A percentile compares a stretch with the other conserved stretches of the same genome.
Conservation (phyloP, 2,797 vertebrate species). For the Danio albolineatus region DNA sequence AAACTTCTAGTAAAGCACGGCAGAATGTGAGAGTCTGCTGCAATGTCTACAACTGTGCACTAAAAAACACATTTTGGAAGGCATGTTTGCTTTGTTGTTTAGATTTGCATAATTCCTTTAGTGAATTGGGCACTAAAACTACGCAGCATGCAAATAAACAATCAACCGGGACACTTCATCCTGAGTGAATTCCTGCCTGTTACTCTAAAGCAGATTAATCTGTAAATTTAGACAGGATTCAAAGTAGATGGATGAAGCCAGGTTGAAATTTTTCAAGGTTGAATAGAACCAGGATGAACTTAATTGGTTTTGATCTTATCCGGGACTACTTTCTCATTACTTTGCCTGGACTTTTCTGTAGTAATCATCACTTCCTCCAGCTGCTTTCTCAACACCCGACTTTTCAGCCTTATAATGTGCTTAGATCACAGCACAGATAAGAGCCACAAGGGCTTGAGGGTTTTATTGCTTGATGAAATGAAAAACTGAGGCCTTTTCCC, state of each 20-base stretch:
- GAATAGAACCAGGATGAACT: slow-evolving; percentile 31
- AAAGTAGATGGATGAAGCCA: slow-evolving; percentile 30
- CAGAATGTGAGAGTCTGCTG: slow-evolving; percentile 5
- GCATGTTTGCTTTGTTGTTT: not conserved
- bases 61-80: not conserved
- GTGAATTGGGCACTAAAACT: slow-evolving; percentile 13
- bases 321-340: slow-evolving; percentile 47
- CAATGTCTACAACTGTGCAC: not conserved
- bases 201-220: slow-evolving; percentile 13
- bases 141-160: slow-evolving; percentile 18
- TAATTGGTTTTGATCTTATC: slow-evolving; percentile 56
- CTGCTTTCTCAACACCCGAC: slow-evolving; percentile 19
- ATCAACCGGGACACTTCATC: not conserved
- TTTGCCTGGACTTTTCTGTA: slow-evolving; percentile 33
- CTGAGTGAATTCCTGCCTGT: not conserved
- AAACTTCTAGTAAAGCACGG: not conserved
- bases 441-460: slow-evolving; percentile 39
- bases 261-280: slow-evolving; percentile 13
- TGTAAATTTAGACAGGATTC: slow-evolving; percentile 2
- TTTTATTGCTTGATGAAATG: slow-evolving; percentile 57
- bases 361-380: slow-evolving; percentile 44
- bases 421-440: slow-evolving; percentile 46
- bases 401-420: slow-evolving; percentile 46
- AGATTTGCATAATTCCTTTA: slow-evolving; percentile 30
- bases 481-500: slow-evolving; percentile 49